Evolutionary conservation across 2,888 invertebrate species (phyloP), one percentile per base, ranked within the genome.

Genomic region (Cosmorhoe ocellata): DNA sequence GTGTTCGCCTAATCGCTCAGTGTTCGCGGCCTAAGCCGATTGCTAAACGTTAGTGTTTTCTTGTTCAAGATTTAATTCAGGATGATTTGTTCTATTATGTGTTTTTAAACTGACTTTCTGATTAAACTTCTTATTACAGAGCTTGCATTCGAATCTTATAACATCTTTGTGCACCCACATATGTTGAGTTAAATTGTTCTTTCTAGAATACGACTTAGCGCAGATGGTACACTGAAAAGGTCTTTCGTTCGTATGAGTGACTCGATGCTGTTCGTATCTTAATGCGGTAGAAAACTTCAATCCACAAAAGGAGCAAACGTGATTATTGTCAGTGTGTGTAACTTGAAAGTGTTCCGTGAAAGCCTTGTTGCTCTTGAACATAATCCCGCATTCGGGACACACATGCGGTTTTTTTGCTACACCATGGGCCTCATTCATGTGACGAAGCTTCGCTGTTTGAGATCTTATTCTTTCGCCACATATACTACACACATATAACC

Each of bases 171-270:
- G 89, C 5, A 86, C 83, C 84, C 87, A 87, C 79, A 86, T 81
- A 51, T 90, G 90, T 51, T 88, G 87, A 0, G 67, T 66, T 22
- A 90, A 64, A 61, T 84, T 85, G 63, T 86, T 84, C 61, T 84
- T 84, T 7, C 84, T 70, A 1, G 88, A 76, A 54, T 86, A 90
- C 0, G 79, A 71, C 59, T 88, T 90, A 0, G 79, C 68, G 50
- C 92, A 92, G 0, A 89, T 79, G 0, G 84, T 79, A 59, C 92
- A 92, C 0, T 82, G 79, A 30, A 82, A 90, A 0, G 83, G 67
- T 43, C 88, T 91, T 51, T 91, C 91, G 57, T 88, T 85, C 4
- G 91, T 91, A 56, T 92, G 92, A 0, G 86, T 84, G 3, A 91
- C 86, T 41, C 81, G 80, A 51, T 92, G 92, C 8, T 90, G 82